phyloP scores from a whole-genome alignment of 2,113 vertebrate genomes.

The Montifringilla adamsi region DNA sequence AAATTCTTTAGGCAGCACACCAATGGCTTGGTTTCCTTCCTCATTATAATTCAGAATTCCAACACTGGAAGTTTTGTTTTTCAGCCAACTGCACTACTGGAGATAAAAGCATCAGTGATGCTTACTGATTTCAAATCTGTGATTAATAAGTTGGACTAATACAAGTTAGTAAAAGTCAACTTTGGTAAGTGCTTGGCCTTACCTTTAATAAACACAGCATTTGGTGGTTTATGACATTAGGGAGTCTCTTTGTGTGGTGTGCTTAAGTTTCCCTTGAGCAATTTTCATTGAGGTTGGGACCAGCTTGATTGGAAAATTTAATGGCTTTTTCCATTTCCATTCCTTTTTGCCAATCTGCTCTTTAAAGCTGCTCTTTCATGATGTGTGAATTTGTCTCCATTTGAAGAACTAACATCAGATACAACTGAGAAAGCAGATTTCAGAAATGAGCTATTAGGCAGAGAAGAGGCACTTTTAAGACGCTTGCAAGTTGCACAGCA shows the following conservation, averaged over 20 bases:
- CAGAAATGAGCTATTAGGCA: constrained; percentile 55
- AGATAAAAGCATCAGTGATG: not conserved
- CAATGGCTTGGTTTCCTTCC: not conserved
- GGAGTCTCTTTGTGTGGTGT: not conserved
- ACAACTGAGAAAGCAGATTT: constrained; percentile 28
- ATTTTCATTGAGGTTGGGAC: not conserved
- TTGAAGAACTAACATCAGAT: constrained; percentile 53
- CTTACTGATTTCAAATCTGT: not conserved
- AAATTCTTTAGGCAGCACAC: not conserved
- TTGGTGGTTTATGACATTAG: not conserved
- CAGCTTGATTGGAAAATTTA: constrained; percentile 18
- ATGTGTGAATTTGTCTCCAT: constrained; percentile 53
- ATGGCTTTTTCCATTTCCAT: constrained; percentile 16
- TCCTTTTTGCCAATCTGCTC: constrained; percentile 19
- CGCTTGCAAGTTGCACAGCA: constrained; percentile 55
- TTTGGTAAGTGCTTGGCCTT: not conserved
- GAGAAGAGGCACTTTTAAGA: constrained; percentile 29
- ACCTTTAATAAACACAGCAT: not conserved
- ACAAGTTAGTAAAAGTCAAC: not conserved
- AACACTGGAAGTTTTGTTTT: not conserved
- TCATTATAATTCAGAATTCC: not conserved
- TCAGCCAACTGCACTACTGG: not conserved
- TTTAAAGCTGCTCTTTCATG: constrained; percentile 44
- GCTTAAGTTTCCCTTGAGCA: not conserved
- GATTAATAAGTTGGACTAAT: not conserved